Evolutionary conservation across 2,888 invertebrate genomes (phyloP), one percentile per base, ranked within the genome.

Genomic region (Stratiomys singularior): DNA sequence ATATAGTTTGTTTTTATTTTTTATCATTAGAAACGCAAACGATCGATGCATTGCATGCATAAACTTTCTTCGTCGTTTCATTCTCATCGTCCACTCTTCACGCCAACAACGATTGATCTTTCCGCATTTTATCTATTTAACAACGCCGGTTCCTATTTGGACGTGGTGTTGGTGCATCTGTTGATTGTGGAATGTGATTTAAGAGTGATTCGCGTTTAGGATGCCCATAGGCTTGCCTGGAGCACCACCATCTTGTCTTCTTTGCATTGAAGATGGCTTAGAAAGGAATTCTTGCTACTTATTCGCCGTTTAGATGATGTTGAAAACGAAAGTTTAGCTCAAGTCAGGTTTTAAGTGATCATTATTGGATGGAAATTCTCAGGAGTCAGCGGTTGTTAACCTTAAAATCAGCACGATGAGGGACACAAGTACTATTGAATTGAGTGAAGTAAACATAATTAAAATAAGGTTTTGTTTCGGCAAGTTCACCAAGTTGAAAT

Each of bases 271-370:
- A 18, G 21, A 52, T 27, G 4, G 37, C 60, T 58, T 74, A 30
- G 74, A 58, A 74, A 74, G 74, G 60, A 72, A 72, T 21, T n/a
- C 71, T n/a, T 56, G 37, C 67, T 15, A 28, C 28, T 66, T 37
- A 37, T 37, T 37, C 9, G 15, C 64, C 64, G 30, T 64, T 30
- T 64, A 15, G 3, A 28, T n/a, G 2, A n/a, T 15, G 64, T 23
- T 11, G 28, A 47, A 69, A 46, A 23, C 13, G 69, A 69, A 69
- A 69, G 69, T 69, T 69, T 69, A 69, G 23, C 63, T 5, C 27
- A 63, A 28, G 23, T 63, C 23, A 28, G 28, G 28, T 28, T 63
- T 25, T 28, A 5, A 5, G 15, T 52, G 52, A n/a, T 18, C 7
- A 52, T 25, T n/a, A 28, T 63, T 63, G 25, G 27, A 27, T 28